Evolutionary conservation across 2,113 vertebrate genomes (phyloP).

Genomic region (Mastomys natalensis): DNA sequence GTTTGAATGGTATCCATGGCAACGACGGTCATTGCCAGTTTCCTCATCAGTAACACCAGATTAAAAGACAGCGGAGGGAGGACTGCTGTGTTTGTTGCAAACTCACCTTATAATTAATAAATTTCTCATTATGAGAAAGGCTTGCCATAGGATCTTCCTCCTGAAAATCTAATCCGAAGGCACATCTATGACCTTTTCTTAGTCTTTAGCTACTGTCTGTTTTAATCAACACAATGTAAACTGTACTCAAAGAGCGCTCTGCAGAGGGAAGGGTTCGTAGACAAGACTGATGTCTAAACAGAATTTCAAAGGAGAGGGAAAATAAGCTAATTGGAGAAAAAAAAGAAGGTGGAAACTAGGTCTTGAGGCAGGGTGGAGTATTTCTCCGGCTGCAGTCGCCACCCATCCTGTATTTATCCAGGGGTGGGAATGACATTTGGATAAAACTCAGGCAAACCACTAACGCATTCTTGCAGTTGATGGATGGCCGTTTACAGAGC

Average conservation of each 20-base stretch:
- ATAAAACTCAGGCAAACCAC: conserved; percentile 67
- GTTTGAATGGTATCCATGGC: too few relatives aligned
- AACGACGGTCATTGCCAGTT: neutral
- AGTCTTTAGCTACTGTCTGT: neutral
- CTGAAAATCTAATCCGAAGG: neutral
- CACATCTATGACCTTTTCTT: neutral
- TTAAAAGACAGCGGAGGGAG: neutral
- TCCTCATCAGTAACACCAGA: neutral
- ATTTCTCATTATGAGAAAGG: neutral
- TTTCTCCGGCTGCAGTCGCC: conserved; percentile 4
- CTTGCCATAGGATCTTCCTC: neutral
- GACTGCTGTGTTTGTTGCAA: neutral
- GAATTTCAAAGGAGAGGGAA: neutral
- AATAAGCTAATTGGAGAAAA: conserved; percentile 31
- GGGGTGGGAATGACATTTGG: conserved; percentile 64
- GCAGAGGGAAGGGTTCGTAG: neutral
- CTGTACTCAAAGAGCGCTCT: neutral
- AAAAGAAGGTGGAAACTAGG: conserved; percentile 35
- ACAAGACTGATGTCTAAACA: neutral
- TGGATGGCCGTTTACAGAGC: conserved; percentile 34
- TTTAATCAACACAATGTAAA: neutral
- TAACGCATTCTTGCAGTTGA: conserved; percentile 55
- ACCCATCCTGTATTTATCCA: conserved; percentile 75
- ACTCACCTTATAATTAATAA: neutral
- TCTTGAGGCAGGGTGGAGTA: conserved; percentile 46